Evolutionary conservation across 2,888 invertebrate species (phyloP).

Genomic region (Catocala sponsa): DNA sequence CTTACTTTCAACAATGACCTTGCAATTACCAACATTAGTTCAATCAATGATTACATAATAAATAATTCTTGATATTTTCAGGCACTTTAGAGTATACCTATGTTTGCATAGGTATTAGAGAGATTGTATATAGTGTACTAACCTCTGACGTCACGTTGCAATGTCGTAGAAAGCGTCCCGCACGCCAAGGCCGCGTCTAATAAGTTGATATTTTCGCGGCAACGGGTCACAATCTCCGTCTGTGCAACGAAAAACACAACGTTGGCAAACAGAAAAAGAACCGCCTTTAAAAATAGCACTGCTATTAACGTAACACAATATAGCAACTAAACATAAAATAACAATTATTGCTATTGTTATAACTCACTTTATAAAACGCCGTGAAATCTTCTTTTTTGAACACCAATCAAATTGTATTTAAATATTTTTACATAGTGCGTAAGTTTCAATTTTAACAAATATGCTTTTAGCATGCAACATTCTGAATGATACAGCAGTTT

Average conservation of each 20-base stretch:
- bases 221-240: slow-evolving; percentile 95
- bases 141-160: slow-evolving; percentile 90
- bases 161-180: slow-evolving; percentile 84
- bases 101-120: slow-evolving; percentile 2
- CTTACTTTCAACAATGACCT: no score
- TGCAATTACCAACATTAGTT: no score
- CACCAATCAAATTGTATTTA: slow-evolving; percentile 24
- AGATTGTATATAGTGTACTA: slow-evolving; percentile 54
- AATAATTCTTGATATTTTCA: background rate
- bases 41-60: background rate
- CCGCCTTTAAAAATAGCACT: slow-evolving; percentile 30
- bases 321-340: slow-evolving; percentile 33
- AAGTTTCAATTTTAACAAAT: slow-evolving; percentile 15
- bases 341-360: slow-evolving; percentile 36
- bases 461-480: slow-evolving; percentile 38
- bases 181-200: slow-evolving; percentile 91
- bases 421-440: slow-evolving; percentile 19
- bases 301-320: slow-evolving; percentile 39
- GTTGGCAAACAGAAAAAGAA: slow-evolving; percentile 50
- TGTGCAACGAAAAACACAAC: slow-evolving; percentile 80
- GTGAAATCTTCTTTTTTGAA: slow-evolving; percentile 46
- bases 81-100: background rate
- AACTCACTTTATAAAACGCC: slow-evolving; percentile 59
- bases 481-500: slow-evolving; percentile 25
- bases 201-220: slow-evolving; percentile 95